Evolutionary conservation across 2,888 invertebrate species (phyloP), one percentile per base, ranked within the genome.

Genomic region (Spisula subtruncata): DNA sequence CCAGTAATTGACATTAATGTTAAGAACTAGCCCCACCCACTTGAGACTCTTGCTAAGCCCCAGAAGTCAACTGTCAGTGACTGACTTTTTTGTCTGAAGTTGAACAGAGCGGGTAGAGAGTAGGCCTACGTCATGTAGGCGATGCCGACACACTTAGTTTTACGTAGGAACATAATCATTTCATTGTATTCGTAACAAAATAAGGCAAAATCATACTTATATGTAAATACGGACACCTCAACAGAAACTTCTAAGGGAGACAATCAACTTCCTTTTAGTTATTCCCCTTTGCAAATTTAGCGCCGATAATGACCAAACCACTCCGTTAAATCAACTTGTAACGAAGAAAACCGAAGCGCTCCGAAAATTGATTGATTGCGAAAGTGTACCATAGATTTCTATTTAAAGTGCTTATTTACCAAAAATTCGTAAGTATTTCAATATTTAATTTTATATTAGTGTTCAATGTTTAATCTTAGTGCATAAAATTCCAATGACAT

Each of bases 281-380:
- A 41, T 41, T 41, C 8, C 41, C 41, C 41, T 41, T 41, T 41
- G 41, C 41, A 41, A 41, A 5, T 41, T 41, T 8, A 41, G 2
- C 41, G 41, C 8, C 41, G 41, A 2, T 41, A 41, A 41, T 5
- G 41, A 8, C 41, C 41, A 41, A 41, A 41, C 41, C 2, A 41
- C 8, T 41, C 41, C 41, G 41, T 41, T 41, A n/a, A n/a, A n/a
- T n/a, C n/a, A n/a, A n/a, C n/a, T n/a, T n/a, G 2, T 41, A 66
- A 66, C 12, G 18, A 4, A 60, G n/a, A 20, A 20, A n/a, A 66
- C 60, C 60, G 25, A 66, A 66, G 25, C n/a, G 25, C 25, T 66
- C 60, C 60, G 60, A 66, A 66, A 66, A 60, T 60, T n/a, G n/a
- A 66, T 66, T 25, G 60, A 66, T 66, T 66, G 60, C 60, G n/a